Evolutionary conservation across 2,797 vertebrate genomes (phyloP).

Genomic region (Spinibarbus caldwelli): DNA sequence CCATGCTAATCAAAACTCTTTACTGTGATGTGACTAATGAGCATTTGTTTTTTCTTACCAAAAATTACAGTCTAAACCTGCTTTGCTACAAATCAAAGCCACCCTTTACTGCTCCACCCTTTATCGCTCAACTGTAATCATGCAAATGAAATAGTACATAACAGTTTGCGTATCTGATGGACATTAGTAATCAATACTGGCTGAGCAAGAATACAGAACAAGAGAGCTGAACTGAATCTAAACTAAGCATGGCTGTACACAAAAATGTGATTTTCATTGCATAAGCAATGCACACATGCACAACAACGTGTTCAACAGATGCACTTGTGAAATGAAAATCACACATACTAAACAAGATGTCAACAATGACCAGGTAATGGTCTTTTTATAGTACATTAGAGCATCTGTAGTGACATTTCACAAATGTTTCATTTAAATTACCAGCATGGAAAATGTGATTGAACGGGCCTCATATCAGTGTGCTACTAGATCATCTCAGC

Average conservation of each 20-base stretch:
- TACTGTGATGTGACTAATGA: background rate
- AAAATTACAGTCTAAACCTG: background rate
- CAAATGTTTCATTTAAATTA: constrained; percentile 42
- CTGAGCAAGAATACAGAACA: background rate
- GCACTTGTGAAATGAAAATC: background rate
- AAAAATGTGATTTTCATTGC: background rate
- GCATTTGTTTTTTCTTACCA: no score
- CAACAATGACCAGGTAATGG: constrained; percentile 47
- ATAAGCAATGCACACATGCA: background rate
- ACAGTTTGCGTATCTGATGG: background rate
- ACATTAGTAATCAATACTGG: background rate
- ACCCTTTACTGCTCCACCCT: background rate
- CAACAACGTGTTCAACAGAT: constrained; percentile 3
- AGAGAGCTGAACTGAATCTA: background rate
- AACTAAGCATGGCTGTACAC: background rate
- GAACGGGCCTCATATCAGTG: background rate
- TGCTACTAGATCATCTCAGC: constrained; percentile 13
- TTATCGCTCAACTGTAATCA: background rate
- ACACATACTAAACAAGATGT: constrained; percentile 1
- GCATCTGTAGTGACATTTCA: constrained; percentile 55
- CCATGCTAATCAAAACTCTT: background rate
- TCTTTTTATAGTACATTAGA: constrained; percentile 55
- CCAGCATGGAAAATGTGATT: constrained; percentile 7
- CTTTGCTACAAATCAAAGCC: no score
- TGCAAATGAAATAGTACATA: background rate